Conservation (phyloP, 2,113 vertebrate species). For the Istiophorus platypterus region DNA sequence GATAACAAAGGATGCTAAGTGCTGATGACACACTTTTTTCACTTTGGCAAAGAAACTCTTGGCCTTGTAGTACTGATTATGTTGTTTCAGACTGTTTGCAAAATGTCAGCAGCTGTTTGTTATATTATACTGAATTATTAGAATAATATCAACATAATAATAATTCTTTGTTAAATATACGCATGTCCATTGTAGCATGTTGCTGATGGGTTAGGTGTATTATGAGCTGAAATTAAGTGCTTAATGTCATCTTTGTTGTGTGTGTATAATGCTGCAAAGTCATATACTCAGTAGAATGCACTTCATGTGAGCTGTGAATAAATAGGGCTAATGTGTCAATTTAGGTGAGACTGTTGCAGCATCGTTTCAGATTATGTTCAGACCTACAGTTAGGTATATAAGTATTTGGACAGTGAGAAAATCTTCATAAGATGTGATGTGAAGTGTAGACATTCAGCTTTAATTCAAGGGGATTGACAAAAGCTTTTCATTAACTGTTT, state of each 20-base stretch:
- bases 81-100: slow-evolving; percentile 3
- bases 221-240: not conserved
- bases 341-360: too few species aligned
- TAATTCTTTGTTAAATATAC: not conserved
- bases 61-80: not conserved
- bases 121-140: not conserved
- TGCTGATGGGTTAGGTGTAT: not conserved
- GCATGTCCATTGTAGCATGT: not conserved
- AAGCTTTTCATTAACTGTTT: too few species aligned
- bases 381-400: too few species aligned
- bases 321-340: too few species aligned
- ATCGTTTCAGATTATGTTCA: too few species aligned
- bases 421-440: too few species aligned
- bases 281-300: not conserved
- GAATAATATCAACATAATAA: too few species aligned
- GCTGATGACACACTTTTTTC: slow-evolving; percentile 54
- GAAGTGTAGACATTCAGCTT: too few species aligned
- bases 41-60: slow-evolving; percentile 42
- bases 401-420: too few species aligned
- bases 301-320: not conserved
- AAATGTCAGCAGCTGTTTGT: slow-evolving; percentile 3
- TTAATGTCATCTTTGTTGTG: not conserved
- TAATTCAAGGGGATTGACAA: too few species aligned
- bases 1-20: slow-evolving; percentile 36
- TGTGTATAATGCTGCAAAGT: not conserved